Evolutionary conservation across 2,888 invertebrate genomes (phyloP), one percentile per base, ranked within the genome.

Genomic region (Ormyrus labotus): DNA sequence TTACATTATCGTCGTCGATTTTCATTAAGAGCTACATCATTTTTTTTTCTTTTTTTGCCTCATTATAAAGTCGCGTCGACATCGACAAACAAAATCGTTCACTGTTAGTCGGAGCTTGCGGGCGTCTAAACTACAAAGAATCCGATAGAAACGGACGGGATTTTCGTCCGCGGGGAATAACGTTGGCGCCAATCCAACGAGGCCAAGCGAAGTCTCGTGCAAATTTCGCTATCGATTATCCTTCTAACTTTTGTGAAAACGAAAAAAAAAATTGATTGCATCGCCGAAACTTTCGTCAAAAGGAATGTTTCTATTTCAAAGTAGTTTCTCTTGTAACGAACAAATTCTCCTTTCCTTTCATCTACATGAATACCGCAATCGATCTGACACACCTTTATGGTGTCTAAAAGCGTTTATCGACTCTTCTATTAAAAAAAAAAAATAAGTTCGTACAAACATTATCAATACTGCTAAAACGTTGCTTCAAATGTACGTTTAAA

Each of bases 141-240:
- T 74, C 57, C 5, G 34, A 10, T 50, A 51, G 34, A 74, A 60
- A 47, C 11, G 55, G 34, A 34, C 48, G 34, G 0, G 34, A 19
- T 60, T 60, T 60, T 71, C 34, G 34, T 4, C n/a, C 48, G 13
- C 10, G 10, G 9, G 50, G 50, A 55, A 68, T 34, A 68, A 45
- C 9, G 50, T 55, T 73, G 63, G 63, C 72, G 10, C 53, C 0
- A 45, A 45, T 51, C 63, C 63, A 53, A 55, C 13, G 63, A 13
- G 72, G 63, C 9, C 63, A 48, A 19, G 13, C n/a, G 6, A 45
- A 48, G 60, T 70, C 58, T 50, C 19, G 50, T 48, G 55, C 47
- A 19, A 45, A 68, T 55, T 68, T 45, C 19, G 13, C 48, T 50
- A 65, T 69, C 68, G 47, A 69, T 60, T 50, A 6, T 51, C 61